A percentile compares a stretch with the other conserved stretches of the same genome.
Conservation (phyloP, 2,888 invertebrate genomes). For the Trilocha varians region DNA sequence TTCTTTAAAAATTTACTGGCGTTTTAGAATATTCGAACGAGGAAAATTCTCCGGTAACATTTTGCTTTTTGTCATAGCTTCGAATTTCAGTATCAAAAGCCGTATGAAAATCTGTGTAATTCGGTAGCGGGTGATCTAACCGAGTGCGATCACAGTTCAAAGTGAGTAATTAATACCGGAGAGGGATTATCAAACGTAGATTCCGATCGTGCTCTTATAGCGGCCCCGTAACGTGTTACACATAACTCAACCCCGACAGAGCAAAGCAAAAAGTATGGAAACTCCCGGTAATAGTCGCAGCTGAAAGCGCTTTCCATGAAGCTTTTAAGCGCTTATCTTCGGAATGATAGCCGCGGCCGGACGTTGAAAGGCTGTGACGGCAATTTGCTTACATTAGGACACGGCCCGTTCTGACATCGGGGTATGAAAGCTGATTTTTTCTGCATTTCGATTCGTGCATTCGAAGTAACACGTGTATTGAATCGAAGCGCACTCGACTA, state of each 20-base stretch:
- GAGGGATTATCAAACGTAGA: slow-evolving; percentile 22
- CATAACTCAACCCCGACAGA: slow-evolving; percentile 32
- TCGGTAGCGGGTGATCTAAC: background rate
- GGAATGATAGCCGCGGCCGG: slow-evolving; percentile 68
- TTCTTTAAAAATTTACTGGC: slow-evolving; percentile 42
- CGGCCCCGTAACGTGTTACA: slow-evolving; percentile 29
- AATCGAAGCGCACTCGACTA: slow-evolving; percentile 40
- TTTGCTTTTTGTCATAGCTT: background rate
- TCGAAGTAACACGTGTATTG: slow-evolving; percentile 27
- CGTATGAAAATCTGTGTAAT: background rate
- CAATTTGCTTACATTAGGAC: slow-evolving; percentile 72
- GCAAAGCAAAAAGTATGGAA: slow-evolving; percentile 53
- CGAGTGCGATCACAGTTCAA: slow-evolving; percentile 7
- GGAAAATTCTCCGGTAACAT: background rate
- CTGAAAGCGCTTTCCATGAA: slow-evolving; percentile 65
- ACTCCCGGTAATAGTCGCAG: slow-evolving; percentile 52
- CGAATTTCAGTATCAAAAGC: background rate
- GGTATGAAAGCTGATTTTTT: slow-evolving; percentile 33
- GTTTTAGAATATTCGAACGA: slow-evolving; percentile 17
- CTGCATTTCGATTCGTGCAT: slow-evolving; percentile 29
- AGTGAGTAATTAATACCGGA: slow-evolving; percentile 19
- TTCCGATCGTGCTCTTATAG: slow-evolving; percentile 28
- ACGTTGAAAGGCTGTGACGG: slow-evolving; percentile 67
- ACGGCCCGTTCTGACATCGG: slow-evolving; percentile 45
- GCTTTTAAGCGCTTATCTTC: slow-evolving; percentile 74